Evolutionary conservation across 2,797 vertebrate genomes (phyloP).

Genomic region (Petrocephalus schoutedeni): DNA sequence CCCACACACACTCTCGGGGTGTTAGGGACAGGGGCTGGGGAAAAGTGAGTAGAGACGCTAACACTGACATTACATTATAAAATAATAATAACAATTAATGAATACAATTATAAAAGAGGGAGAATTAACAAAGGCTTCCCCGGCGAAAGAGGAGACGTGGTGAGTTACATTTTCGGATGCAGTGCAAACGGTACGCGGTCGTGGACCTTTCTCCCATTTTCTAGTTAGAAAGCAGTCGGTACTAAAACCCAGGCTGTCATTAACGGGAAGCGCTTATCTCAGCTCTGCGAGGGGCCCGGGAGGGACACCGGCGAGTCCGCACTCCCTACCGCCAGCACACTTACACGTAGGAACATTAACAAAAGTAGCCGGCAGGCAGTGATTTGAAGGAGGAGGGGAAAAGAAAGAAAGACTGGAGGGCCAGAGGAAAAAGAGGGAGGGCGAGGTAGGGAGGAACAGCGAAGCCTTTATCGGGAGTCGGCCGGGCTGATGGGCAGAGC

Average conservation of each 20-base stretch:
- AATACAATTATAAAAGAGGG: not conserved
- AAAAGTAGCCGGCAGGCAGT: not conserved
- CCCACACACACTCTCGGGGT: slow-evolving; percentile 64
- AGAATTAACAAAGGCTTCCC: slow-evolving; percentile 26
- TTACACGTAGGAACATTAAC: not conserved
- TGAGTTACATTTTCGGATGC: slow-evolving; percentile 51
- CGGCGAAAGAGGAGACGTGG: slow-evolving; percentile 51
- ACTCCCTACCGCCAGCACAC: not conserved
- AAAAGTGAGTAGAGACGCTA: slow-evolving; percentile 51
- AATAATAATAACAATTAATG: not conserved
- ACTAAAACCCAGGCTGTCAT: not conserved
- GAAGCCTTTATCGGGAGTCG: not conserved
- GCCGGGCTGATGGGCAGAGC: not conserved
- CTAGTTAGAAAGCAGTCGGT: not conserved
- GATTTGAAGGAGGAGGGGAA: not conserved
- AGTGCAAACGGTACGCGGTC: not conserved
- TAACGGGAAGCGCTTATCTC: not conserved
- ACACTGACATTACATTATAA: slow-evolving; percentile 18
- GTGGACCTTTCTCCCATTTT: not conserved
- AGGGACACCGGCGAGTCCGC: not conserved
- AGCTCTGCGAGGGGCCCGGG: not conserved
- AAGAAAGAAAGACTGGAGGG: not conserved
- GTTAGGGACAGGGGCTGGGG: slow-evolving; percentile 58
- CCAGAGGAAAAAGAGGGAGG: not conserved
- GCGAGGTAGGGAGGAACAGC: not conserved